Base-by-base conservation (phyloP, 1,140 invertebrate species). In the Eurosta solidaginis region DNA sequence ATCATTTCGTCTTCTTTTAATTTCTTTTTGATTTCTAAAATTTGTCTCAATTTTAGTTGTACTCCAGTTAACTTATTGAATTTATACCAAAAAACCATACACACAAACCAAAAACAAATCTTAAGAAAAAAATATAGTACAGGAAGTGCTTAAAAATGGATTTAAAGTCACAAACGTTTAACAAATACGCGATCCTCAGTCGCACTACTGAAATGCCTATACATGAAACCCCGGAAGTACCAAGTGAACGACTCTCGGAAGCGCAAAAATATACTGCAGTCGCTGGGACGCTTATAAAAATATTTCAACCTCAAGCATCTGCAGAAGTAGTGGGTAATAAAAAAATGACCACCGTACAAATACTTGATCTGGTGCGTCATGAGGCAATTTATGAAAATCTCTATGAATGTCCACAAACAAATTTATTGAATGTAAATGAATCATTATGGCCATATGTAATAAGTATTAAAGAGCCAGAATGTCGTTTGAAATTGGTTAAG, bases 401-500 rank as follows among this genome's bases (percentile, higher is more conserved):
- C n/a, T 85, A 84, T 44, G 81, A 81, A 77, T 83, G 82, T 45
- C 78, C 63, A 1, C 49, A 59, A 49, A 73, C 44, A 17, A 47
- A 79, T 73, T 77, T 85, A 14, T 27, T 77, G 0, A 74, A 27
- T 77, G 81, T 85, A 5, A 1, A 73, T 17, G 80, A 82, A 20
- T 81, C 88, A 27, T 82, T 91, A 42, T 91, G 89, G 89, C 86
- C 88, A 29, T 89, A 84, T 83, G 83, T 92, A 20, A 85, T 87
- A 59, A 87, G 90, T 47, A 87, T 92, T 42, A 74, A 80, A 10
- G 87, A 87, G 36, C 88, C 89, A 7, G 83, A 89, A 78, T 89
- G 90, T 74, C 85, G 91, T 77, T 85, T 91, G 12, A 82, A 84
- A 33, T 81, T 92, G 14, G 89, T 88, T n/a, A 84, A 81, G 79